These are phyloP conservation scores for Apamea anceps DNA, from an alignment of 2,888 invertebrate genomes.

Conservation along the genomic window DNA sequence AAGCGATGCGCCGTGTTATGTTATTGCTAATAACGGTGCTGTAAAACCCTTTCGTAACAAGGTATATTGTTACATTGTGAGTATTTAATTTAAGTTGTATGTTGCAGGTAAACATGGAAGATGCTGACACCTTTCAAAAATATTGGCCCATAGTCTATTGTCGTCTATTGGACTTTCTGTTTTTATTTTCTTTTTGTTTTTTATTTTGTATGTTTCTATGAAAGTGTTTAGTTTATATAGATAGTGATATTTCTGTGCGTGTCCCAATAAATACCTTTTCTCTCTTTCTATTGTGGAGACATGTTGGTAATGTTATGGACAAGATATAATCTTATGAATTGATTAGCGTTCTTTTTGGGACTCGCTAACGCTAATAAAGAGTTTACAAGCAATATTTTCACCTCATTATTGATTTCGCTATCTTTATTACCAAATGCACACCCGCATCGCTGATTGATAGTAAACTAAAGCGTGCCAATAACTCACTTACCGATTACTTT, in stretches of 20 bases:
- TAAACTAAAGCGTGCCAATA: slow-evolving; percentile 65
- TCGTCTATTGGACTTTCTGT: no score
- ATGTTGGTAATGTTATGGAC: neutral
- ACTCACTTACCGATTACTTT: slow-evolving; percentile 63
- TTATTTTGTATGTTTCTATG: no score
- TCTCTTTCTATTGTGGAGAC: no score
- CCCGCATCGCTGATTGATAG: slow-evolving; percentile 52
- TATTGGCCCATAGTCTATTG: neutral
- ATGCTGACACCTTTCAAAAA: neutral
- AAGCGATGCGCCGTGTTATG: slow-evolving; percentile 75
- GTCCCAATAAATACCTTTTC: no score
- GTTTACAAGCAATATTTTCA: no score
- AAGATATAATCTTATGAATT: no score
- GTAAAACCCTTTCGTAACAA: slow-evolving; percentile 76
- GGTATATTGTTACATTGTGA: slow-evolving; percentile 70
- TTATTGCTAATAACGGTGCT: slow-evolving; percentile 84
- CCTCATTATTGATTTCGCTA: neutral
- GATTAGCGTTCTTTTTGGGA: neutral
- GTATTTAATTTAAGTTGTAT: slow-evolving; percentile 49
- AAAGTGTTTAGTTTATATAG: no score
- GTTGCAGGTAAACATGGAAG: slow-evolving; percentile 27
- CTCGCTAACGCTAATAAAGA: no score
- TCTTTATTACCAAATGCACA: neutral
- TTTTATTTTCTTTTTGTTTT: no score
- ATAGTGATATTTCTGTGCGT: no score